Percentiles rank a stretch among this genome's conserved stretches.
phyloP scores from a whole-genome alignment of 2,888 invertebrate species.

The Machimus rusticus region DNA sequence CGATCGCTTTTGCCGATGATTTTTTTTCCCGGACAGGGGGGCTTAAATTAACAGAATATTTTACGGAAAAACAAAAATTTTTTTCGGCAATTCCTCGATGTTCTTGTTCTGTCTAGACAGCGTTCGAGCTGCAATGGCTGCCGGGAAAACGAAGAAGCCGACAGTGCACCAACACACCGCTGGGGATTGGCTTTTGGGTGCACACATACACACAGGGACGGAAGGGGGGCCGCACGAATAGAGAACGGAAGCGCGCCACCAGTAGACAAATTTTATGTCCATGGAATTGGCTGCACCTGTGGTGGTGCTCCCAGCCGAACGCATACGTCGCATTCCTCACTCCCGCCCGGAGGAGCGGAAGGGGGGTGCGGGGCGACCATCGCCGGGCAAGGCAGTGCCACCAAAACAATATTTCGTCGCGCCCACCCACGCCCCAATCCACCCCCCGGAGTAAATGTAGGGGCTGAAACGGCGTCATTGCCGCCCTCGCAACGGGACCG shows the following conservation, averaged over 20 bases:
- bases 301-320: background rate
- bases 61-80: background rate
- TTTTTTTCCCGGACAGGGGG: background rate
- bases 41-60: background rate
- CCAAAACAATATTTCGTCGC: background rate
- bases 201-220: background rate
- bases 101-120: slow-evolving; percentile 34
- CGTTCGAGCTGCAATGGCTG: slow-evolving; percentile 29
- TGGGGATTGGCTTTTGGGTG: background rate
- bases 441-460: background rate
- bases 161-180: background rate
- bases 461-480: background rate
- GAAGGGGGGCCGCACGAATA: background rate
- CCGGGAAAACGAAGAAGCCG: slow-evolving; percentile 19
- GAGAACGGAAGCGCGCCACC: slow-evolving; percentile 2
- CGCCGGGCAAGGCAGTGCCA: background rate
- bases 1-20: background rate
- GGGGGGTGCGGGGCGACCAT: background rate
- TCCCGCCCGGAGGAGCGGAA: background rate
- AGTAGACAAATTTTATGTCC: background rate
- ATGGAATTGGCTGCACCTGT: background rate
- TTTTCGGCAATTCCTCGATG: background rate
- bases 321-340: slow-evolving; percentile 21
- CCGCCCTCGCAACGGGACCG: background rate
- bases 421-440: background rate